Conservation (phyloP, 2,113 vertebrate genomes). For the Trichechus manatus region DNA sequence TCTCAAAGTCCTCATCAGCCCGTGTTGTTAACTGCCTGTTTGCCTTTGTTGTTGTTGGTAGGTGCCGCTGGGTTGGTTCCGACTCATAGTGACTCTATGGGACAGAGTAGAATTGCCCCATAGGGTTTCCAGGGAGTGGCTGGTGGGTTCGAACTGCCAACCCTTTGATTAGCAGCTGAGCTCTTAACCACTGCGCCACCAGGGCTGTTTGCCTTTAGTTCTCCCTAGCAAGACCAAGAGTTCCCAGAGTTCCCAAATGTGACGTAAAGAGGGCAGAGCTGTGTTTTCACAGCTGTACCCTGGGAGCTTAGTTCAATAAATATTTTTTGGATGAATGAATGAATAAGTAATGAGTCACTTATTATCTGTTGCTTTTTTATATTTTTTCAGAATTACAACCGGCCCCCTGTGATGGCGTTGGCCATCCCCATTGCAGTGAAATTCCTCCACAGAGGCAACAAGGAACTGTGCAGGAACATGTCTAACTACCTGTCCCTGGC, state of each 20-base stretch:
- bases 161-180: no score
- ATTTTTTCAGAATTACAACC: conserved; percentile 94
- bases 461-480: conserved; percentile 96
- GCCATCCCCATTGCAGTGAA: conserved; percentile 97
- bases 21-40: neutral
- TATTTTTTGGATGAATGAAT: neutral
- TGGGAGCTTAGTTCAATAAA: neutral
- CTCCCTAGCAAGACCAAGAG: neutral
- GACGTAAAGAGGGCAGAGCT: no score
- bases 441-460: conserved; percentile 94
- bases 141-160: no score
- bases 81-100: no score
- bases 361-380: conserved; percentile 16
- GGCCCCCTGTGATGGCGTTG: conserved; percentile 93
- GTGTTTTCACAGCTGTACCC: conserved; percentile 22
- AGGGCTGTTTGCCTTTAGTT: neutral
- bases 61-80: no score
- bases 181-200: no score
- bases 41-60: no score
- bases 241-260: neutral
- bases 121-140: no score
- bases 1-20: neutral
- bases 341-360: neutral
- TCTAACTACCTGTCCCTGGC: conserved; percentile 96
- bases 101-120: no score